Evolutionary conservation across 2,888 invertebrate species (phyloP).

Genomic region (Andrena fulva): DNA sequence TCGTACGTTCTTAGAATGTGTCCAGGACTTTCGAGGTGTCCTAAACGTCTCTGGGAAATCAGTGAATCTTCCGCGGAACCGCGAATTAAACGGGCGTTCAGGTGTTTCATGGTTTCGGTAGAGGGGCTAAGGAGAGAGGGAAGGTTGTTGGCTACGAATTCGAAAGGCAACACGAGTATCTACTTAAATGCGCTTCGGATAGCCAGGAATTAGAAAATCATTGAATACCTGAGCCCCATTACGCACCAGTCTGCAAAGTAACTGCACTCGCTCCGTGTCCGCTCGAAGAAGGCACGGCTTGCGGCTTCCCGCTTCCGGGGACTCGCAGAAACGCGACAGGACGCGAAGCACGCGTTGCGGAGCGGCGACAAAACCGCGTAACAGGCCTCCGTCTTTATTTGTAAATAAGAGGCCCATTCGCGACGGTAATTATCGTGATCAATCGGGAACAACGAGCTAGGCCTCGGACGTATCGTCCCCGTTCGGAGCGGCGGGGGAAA

Average conservation of each 20-base stretch:
- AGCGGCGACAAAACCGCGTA: slow-evolving; percentile 44
- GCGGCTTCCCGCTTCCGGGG: slow-evolving; percentile 29
- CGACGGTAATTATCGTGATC: slow-evolving; percentile 74
- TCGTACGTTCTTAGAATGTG: neutral
- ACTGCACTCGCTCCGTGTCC: neutral
- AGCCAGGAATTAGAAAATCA: neutral
- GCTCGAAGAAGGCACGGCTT: slow-evolving; percentile 16
- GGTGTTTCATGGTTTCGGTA: too few relatives aligned
- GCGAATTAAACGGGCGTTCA: neutral
- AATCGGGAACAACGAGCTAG: slow-evolving; percentile 65
- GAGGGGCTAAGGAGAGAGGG: neutral
- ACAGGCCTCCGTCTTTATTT: slow-evolving; percentile 53
- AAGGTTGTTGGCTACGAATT: neutral
- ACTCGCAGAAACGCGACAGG: slow-evolving; percentile 13
- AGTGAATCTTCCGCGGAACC: neutral
- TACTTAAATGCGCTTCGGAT: neutral
- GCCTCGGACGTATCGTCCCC: slow-evolving; percentile 17
- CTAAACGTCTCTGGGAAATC: neutral
- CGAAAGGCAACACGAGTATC: neutral
- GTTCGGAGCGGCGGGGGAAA: neutral
- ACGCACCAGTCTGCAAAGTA: neutral
- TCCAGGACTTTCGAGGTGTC: neutral
- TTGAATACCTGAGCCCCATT: neutral
- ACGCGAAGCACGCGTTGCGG: slow-evolving; percentile 38
- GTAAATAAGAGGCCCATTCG: slow-evolving; percentile 62